Conservation (phyloP, 2,113 vertebrate genomes). For the Oxygymnocypris stewartii region DNA sequence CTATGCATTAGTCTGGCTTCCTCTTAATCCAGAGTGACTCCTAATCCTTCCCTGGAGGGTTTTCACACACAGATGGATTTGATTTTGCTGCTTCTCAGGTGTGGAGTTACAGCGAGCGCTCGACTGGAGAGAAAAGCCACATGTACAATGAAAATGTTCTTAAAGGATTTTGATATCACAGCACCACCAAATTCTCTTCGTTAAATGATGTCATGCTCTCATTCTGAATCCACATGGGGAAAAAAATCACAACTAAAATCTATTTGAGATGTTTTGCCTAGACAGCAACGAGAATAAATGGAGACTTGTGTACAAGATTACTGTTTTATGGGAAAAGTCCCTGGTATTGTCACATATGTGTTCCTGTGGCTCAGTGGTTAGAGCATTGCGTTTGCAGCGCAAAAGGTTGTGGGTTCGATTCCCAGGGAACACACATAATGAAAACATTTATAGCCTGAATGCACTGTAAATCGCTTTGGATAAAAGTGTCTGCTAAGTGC, state of each 20-base stretch:
- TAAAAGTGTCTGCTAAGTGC: no score
- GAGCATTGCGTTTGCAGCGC: no score
- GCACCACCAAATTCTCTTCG: neutral
- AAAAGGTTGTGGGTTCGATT: no score
- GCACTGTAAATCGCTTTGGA: no score
- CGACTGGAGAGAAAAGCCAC: neutral
- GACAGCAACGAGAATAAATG: neutral
- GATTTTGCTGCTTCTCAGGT: constrained; percentile 34
- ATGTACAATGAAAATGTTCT: neutral
- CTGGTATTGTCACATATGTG: neutral
- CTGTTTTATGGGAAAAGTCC: neutral
- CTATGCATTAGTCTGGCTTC: constrained; percentile 33
- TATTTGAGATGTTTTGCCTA: constrained; percentile 9
- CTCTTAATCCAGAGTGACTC: constrained; percentile 35
- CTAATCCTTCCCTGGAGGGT: constrained; percentile 33
- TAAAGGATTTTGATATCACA: constrained; percentile 22
- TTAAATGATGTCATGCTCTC: constrained; percentile 19
- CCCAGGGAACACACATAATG: no score
- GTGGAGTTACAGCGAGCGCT: constrained; percentile 20
- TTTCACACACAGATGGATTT: constrained; percentile 49
- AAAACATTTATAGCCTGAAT: no score
- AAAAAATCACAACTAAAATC: neutral
- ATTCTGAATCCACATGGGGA: neutral
- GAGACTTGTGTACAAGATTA: neutral
- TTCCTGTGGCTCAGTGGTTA: no score